A percentile compares a stretch with the other conserved stretches of the same genome.
These are phyloP conservation scores for Spondyliosoma cantharus DNA, from an alignment of 2,797 vertebrate genomes.

Conservation along the genomic window DNA sequence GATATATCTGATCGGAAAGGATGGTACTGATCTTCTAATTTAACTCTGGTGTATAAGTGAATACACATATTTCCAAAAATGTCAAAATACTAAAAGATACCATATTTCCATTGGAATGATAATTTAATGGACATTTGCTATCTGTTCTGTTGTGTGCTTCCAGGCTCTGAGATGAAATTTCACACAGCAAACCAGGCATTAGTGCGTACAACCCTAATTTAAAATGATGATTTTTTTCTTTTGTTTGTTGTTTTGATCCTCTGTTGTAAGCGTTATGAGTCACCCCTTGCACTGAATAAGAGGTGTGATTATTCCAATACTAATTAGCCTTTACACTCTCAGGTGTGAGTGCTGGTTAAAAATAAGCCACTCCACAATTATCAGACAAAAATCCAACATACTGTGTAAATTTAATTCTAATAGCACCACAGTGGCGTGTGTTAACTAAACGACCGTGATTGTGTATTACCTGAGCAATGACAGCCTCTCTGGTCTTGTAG, in stretches of 20 bases:
- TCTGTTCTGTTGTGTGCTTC: neutral
- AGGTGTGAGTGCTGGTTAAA: conserved; percentile 14
- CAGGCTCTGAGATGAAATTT: neutral
- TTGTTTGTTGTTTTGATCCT: neutral
- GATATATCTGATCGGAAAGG: too few species aligned
- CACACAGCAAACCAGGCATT: neutral
- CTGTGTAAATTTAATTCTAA: conserved; percentile 17
- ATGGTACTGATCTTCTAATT: neutral
- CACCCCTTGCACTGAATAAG: neutral
- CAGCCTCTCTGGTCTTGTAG: conserved; percentile 96
- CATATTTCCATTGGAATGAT: neutral
- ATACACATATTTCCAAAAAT: neutral
- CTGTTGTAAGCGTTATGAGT: conserved; percentile 21
- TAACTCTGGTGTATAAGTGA: neutral
- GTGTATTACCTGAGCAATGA: conserved; percentile 92
- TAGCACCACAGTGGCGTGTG: neutral
- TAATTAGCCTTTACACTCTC: conserved; percentile 11
- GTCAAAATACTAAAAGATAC: neutral
- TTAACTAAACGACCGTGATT: neutral
- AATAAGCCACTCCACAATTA: conserved; percentile 8
- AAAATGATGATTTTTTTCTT: neutral
- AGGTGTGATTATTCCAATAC: conserved; percentile 4
- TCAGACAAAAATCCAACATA: neutral
- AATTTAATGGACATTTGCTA: neutral
- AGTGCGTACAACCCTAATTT: neutral